Percentiles rank a stretch among this genome's conserved stretches.
Conservation (phyloP, 2,888 invertebrate genomes). For the Ceraclea dissimilis region DNA sequence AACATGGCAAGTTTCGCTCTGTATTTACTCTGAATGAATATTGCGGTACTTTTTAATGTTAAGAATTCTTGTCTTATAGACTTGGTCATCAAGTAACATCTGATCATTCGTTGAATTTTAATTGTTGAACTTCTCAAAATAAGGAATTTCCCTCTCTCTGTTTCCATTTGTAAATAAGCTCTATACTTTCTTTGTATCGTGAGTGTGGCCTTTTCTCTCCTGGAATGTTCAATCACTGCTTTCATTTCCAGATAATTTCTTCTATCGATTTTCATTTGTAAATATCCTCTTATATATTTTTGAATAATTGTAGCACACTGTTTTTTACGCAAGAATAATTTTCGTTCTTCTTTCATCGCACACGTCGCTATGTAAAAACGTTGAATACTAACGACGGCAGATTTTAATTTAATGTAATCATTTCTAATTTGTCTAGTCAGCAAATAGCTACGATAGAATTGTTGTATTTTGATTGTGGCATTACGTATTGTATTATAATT, state of each 20-base stretch:
- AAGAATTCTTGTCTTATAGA: constrained; percentile 14
- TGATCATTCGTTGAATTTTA: constrained; percentile 32
- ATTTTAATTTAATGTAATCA: constrained; percentile 6
- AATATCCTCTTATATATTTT: constrained; percentile 33
- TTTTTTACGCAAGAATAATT: constrained; percentile 34
- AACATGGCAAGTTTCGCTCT: constrained; percentile 20
- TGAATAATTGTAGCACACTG: constrained; percentile 41
- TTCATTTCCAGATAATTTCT: constrained; percentile 1
- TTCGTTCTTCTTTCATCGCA: constrained; percentile 22
- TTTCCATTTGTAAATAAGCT: constrained; percentile 28
- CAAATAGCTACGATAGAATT: constrained; percentile 28
- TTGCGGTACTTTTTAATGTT: constrained; percentile 9
- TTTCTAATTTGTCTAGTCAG: constrained; percentile 26
- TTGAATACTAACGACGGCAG: constrained; percentile 8
- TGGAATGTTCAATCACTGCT: constrained; percentile 1
- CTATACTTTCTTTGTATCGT: constrained; percentile 20
- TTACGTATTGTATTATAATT: constrained; percentile 1
- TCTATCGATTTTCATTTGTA: constrained; percentile 6
- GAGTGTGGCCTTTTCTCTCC: constrained; percentile 5
- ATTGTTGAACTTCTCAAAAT: constrained; percentile 28
- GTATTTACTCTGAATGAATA: constrained; percentile 26
- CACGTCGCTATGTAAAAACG: constrained; percentile 12
- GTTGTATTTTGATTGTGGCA: constrained; percentile 28
- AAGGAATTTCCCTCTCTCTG: constrained; percentile 30
- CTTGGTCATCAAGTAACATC: constrained; percentile 31